A percentile compares a stretch with the other conserved stretches of the same genome.
Evolutionary conservation across 1,140 invertebrate species (phyloP).

Genomic region (Drosophila virilis): DNA sequence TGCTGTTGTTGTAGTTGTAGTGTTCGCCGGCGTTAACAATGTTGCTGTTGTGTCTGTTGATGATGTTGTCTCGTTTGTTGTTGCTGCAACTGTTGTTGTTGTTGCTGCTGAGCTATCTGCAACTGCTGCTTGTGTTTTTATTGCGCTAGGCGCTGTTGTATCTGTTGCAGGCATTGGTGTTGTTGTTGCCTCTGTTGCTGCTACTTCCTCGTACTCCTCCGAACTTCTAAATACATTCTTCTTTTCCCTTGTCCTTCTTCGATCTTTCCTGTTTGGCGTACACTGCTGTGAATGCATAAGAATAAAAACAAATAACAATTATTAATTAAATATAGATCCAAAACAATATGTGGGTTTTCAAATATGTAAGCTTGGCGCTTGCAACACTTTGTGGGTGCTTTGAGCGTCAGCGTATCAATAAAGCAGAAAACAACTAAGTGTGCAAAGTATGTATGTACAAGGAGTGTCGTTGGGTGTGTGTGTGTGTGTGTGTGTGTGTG

Average conservation of each 20-base stretch:
- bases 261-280: constrained; percentile 49
- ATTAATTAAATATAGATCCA: background rate
- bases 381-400: constrained; percentile 11
- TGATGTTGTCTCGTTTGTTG: constrained; percentile 10
- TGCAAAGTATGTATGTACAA: constrained; percentile 15
- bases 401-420: constrained; percentile 40
- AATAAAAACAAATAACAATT: background rate
- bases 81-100: constrained; percentile 2
- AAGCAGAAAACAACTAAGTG: constrained; percentile 49
- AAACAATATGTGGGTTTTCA: constrained; percentile 10
- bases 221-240: constrained; percentile 47
- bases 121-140: constrained; percentile 9
- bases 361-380: constrained; percentile 10
- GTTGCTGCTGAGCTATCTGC: constrained; percentile 8
- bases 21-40: constrained; percentile 1
- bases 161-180: constrained; percentile 15
- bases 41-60: constrained; percentile 26
- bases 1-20: constrained; percentile 14
- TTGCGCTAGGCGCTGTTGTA: constrained; percentile 26
- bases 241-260: constrained; percentile 65
- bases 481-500: background rate
- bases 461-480: constrained; percentile 9
- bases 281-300: constrained; percentile 46
- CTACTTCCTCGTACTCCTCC: constrained; percentile 46
- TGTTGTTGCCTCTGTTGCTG: constrained; percentile 36